Conservation (phyloP, 2,888 invertebrate genomes). For the Xestia sexstrigata region DNA sequence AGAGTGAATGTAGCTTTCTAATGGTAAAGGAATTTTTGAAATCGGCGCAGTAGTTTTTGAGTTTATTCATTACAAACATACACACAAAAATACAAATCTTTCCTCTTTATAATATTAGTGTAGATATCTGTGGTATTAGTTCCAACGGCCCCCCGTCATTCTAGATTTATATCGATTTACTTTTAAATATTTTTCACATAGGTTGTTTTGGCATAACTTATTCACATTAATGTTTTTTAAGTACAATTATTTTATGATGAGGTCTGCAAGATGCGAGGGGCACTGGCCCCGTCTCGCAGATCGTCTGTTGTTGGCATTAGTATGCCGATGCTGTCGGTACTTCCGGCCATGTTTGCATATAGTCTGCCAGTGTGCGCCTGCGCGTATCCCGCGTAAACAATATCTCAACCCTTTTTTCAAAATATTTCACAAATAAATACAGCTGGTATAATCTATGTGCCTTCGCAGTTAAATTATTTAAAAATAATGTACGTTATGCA, state of each 20-base stretch:
- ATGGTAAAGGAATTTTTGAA: no score
- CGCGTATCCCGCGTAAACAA: slow-evolving; percentile 72
- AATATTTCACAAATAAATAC: slow-evolving; percentile 1
- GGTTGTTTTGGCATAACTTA: slow-evolving; percentile 1
- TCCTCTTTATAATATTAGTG: no score
- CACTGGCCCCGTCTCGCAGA: slow-evolving; percentile 39
- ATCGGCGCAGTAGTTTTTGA: no score
- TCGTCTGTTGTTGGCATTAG: slow-evolving; percentile 59
- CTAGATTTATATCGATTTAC: no score
- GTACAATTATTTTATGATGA: background rate
- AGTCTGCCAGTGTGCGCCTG: slow-evolving; percentile 57
- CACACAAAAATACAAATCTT: no score
- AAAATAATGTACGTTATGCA: background rate
- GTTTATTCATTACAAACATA: no score
- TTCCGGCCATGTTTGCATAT: slow-evolving; percentile 64
- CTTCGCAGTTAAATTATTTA: background rate
- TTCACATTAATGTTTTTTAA: background rate
- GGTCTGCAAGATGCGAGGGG: slow-evolving; percentile 5
- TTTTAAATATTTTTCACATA: no score
- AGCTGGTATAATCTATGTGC: background rate
- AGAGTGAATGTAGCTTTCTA: no score
- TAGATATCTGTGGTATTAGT: no score
- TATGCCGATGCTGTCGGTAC: slow-evolving; percentile 59
- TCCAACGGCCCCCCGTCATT: no score
- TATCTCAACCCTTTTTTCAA: slow-evolving; percentile 50